Evolutionary conservation across 2,888 invertebrate genomes (phyloP).

Genomic region (Litoditis marina): DNA sequence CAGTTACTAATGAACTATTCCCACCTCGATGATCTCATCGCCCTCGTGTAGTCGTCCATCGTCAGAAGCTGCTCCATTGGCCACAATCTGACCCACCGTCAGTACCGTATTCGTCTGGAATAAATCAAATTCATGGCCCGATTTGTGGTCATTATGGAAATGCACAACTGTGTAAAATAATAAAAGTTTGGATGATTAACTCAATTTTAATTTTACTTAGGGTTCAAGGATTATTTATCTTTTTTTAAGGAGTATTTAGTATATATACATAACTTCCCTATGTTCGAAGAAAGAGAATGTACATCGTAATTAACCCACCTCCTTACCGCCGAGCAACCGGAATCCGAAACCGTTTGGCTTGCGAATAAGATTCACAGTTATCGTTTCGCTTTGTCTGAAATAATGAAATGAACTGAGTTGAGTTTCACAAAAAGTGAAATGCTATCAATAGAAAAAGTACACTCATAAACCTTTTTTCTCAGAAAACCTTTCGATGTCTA

Average conservation of each 20-base stretch:
- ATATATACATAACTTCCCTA: no score
- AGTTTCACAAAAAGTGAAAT: no score
- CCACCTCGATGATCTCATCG: conserved; percentile 81
- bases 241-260: no score
- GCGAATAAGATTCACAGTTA: conserved; percentile 79
- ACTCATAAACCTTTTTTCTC: no score
- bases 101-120: conserved; percentile 66
- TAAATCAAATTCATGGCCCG: background rate
- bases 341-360: conserved; percentile 94
- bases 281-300: background rate
- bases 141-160: background rate
- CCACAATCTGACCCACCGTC: conserved; percentile 92
- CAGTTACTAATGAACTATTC: no score
- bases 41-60: conserved; percentile 86
- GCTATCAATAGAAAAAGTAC: no score
- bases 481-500: no score
- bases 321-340: conserved; percentile 93
- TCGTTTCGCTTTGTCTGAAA: conserved; percentile 68
- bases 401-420: background rate
- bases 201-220: no score
- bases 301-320: conserved; percentile 69
- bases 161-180: background rate
- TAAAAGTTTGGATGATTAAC: no score
- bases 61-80: conserved; percentile 86
- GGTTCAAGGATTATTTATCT: no score